Evolutionary conservation across 2,888 invertebrate genomes (phyloP).

Genomic region (Pharmacophagus antenor): DNA sequence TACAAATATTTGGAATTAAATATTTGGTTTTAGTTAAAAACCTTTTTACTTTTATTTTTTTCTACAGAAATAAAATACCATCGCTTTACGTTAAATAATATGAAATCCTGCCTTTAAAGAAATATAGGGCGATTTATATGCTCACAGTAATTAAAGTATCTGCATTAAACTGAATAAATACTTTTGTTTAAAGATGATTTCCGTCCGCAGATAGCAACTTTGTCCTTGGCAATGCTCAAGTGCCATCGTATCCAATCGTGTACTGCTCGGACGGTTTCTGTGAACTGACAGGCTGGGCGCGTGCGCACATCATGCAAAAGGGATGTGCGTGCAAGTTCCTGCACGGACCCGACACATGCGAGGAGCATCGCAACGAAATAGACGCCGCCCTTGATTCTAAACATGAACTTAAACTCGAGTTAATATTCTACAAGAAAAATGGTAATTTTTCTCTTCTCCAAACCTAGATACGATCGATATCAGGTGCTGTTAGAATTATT

Average conservation of each 20-base stretch:
- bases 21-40: too few relatives aligned
- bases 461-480: too few relatives aligned
- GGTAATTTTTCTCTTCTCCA: constrained; percentile 84
- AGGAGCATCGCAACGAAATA: constrained; percentile 93
- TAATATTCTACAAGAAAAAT: constrained; percentile 96
- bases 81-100: too few relatives aligned
- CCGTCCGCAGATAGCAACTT: constrained; percentile 93
- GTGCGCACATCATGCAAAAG: constrained; percentile 98
- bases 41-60: too few relatives aligned
- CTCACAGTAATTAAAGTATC: too few relatives aligned
- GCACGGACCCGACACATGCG: constrained; percentile 94
- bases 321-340: constrained; percentile 97
- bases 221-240: constrained; percentile 97
- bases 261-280: constrained; percentile 98
- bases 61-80: too few relatives aligned
- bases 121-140: too few relatives aligned
- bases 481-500: too few relatives aligned
- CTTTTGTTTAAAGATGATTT: constrained; percentile 8
- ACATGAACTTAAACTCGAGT: constrained; percentile 95
- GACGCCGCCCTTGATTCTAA: constrained; percentile 94
- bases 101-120: too few relatives aligned
- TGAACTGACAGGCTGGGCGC: constrained; percentile 95
- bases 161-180: too few relatives aligned
- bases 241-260: constrained; percentile 94
- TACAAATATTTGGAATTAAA: too few relatives aligned